phyloP scores from a whole-genome alignment of 2,888 invertebrate species.

The Operophtera brumata region DNA sequence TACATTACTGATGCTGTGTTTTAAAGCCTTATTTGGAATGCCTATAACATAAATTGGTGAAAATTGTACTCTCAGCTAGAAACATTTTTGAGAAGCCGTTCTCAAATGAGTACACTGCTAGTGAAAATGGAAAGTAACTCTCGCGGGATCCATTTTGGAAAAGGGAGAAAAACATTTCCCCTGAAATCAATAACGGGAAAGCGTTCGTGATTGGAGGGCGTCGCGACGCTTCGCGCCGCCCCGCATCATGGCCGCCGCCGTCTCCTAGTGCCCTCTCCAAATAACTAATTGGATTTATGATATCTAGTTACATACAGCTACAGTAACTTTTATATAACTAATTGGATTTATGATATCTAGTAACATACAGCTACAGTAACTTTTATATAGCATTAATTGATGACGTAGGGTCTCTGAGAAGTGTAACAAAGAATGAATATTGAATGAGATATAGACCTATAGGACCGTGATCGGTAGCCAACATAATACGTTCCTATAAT shows the following conservation, averaged over 20 bases:
- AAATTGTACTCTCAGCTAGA: neutral
- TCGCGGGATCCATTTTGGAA: slow-evolving; percentile 27
- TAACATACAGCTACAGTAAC: slow-evolving; percentile 6
- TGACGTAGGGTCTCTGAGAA: too few species aligned
- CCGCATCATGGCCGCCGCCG: slow-evolving; percentile 63
- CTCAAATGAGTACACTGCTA: neutral
- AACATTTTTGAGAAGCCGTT: neutral
- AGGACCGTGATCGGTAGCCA: too few species aligned
- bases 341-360: slow-evolving; percentile 26
- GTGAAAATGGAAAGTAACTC: slow-evolving; percentile 5
- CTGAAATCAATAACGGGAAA: slow-evolving; percentile 67
- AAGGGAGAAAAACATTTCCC: slow-evolving; percentile 53
- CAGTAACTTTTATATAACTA: slow-evolving; percentile 7
- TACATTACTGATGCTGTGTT: too few species aligned
- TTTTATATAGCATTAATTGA: neutral
- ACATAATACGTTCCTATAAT: too few species aligned
- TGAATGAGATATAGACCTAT: too few species aligned
- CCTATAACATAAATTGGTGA: neutral
- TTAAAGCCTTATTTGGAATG: neutral
- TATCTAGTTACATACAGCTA: slow-evolving; percentile 8
- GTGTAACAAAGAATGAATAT: too few species aligned
- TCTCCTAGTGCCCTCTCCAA: slow-evolving; percentile 33
- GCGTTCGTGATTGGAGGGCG: slow-evolving; percentile 61
- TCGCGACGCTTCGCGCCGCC: slow-evolving; percentile 58
- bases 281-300: slow-evolving; percentile 27